These are phyloP conservation scores for Oophaga pumilio DNA, from an alignment of 2,113 vertebrate species.

Conservation along the genomic window DNA sequence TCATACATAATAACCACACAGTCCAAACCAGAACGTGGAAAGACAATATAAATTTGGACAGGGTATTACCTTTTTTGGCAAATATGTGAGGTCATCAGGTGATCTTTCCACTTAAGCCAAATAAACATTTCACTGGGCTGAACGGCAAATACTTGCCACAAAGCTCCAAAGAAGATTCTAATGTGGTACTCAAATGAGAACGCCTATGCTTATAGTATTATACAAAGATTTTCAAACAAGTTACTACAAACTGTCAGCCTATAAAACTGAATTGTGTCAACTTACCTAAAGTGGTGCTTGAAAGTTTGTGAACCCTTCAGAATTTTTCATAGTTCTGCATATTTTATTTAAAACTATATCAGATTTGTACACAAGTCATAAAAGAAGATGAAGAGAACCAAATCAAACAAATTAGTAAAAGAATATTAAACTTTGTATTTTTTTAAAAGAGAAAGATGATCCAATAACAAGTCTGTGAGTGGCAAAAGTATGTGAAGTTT, in stretches of 20 bases:
- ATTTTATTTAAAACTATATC: too few species aligned
- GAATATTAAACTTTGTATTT: too few species aligned
- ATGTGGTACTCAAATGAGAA: not conserved
- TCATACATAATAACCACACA: not conserved
- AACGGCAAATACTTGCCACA: not conserved
- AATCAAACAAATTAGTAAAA: too few species aligned
- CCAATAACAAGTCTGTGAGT: too few species aligned
- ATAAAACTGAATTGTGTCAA: not conserved
- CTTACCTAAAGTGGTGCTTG: not conserved
- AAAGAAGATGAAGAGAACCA: too few species aligned
- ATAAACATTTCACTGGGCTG: not conserved
- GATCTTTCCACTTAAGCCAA: not conserved
- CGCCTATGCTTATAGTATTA: not conserved
- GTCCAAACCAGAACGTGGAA: not conserved
- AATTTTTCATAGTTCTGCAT: too few species aligned
- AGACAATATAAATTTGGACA: not conserved
- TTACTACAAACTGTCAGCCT: not conserved
- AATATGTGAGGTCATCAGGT: slow-evolving; percentile 1
- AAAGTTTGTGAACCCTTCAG: not conserved
- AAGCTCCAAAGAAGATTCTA: not conserved
- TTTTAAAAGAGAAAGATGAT: too few species aligned
- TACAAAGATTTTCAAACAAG: not conserved
- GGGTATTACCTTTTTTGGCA: not conserved
- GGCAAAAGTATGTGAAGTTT: too few species aligned
- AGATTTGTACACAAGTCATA: too few species aligned